These are phyloP conservation scores for Malurus leucopterus DNA, from an alignment of 2,797 vertebrate genomes.

Conservation along the genomic window DNA sequence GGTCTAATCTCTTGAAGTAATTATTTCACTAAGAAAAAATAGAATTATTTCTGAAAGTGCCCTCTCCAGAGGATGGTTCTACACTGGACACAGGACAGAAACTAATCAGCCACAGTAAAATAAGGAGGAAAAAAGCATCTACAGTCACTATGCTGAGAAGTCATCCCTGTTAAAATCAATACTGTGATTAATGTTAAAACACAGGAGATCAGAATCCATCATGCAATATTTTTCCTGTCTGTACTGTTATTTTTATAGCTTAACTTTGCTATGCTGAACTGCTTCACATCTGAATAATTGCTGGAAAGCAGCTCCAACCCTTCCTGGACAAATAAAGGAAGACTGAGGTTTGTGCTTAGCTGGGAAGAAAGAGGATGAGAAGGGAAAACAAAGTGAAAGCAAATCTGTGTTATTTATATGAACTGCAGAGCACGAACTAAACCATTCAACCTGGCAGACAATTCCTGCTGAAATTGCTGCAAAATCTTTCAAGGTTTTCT, in stretches of 20 bases:
- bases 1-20: neutral
- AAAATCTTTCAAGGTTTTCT: neutral
- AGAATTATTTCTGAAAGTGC: neutral
- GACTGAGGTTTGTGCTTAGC: neutral
- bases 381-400: neutral
- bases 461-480: neutral
- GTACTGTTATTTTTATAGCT: slow-evolving; percentile 41
- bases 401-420: neutral
- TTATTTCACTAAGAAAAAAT: neutral
- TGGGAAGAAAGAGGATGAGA: neutral
- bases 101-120: neutral
- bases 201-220: slow-evolving; percentile 33
- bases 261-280: slow-evolving; percentile 11
- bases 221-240: slow-evolving; percentile 43
- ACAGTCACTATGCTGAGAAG: slow-evolving; percentile 11
- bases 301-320: neutral
- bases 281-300: neutral
- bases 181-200: slow-evolving; percentile 47
- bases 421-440: neutral
- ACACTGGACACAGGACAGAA: neutral
- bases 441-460: neutral
- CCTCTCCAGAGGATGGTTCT: neutral
- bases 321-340: neutral
- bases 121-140: neutral
- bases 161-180: slow-evolving; percentile 45